Conservation (phyloP, 2,888 invertebrate genomes). For the Caradrina kadenii region DNA sequence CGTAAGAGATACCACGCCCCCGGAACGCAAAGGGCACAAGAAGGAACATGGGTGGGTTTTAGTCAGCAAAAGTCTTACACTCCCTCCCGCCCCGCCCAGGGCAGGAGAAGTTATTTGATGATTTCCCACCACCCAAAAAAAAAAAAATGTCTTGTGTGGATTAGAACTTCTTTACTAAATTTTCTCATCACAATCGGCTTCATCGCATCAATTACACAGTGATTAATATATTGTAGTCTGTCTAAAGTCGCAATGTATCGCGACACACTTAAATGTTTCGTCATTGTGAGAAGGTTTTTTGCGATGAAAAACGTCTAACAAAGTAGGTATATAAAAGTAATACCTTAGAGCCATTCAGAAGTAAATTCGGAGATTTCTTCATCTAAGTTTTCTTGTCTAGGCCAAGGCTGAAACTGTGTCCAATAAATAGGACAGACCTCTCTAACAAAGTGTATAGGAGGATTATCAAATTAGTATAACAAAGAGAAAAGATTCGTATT, state of each 20-base stretch:
- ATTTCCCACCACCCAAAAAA: too few relatives aligned
- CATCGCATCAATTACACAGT: conserved; percentile 48
- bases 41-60: too few relatives aligned
- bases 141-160: not conserved
- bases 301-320: not conserved
- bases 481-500: too few relatives aligned
- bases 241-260: conserved; percentile 33
- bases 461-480: too few relatives aligned
- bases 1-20: too few relatives aligned
- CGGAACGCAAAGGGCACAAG: too few relatives aligned
- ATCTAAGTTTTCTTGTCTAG: too few relatives aligned
- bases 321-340: not conserved
- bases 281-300: conserved; percentile 4
- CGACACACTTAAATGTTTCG: conserved; percentile 37
- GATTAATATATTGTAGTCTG: conserved; percentile 48
- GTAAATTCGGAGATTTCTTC: too few relatives aligned
- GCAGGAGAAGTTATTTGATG: too few relatives aligned
- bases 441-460: not conserved
- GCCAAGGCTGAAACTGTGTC: too few relatives aligned
- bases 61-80: too few relatives aligned
- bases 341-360: not conserved
- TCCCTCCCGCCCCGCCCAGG: too few relatives aligned
- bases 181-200: conserved; percentile 1
- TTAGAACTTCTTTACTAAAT: conserved; percentile 26
- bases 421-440: not conserved